phyloP scores from a whole-genome alignment of 92 coral and sea anemone species.

The Porites lobata region DNA sequence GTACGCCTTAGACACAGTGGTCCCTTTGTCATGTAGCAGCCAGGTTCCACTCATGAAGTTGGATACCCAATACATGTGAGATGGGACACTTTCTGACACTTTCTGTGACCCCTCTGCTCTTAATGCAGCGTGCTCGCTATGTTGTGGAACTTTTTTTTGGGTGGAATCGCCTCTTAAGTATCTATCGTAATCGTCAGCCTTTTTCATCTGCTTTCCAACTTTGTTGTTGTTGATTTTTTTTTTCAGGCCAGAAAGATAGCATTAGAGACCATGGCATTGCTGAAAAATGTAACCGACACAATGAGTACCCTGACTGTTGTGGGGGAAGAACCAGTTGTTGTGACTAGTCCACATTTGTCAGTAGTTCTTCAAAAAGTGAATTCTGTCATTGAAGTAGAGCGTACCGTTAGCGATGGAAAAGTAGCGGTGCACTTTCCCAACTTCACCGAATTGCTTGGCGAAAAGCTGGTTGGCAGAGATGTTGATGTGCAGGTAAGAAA shows the following conservation, averaged over 20 bases:
- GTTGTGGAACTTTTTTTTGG: too few species aligned
- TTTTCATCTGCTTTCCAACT: too few species aligned
- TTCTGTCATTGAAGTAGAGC: constrained; percentile 11
- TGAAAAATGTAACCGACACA: constrained; percentile 3
- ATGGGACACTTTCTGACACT: too few species aligned
- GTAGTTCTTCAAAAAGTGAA: constrained; percentile 15
- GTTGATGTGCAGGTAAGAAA: constrained; percentile 27
- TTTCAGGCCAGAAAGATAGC: constrained; percentile 6
- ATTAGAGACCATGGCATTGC: constrained; percentile 9
- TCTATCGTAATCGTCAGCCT: too few species aligned
- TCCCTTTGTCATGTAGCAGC: too few species aligned
- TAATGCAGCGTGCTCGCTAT: too few species aligned
- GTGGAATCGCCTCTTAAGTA: too few species aligned
- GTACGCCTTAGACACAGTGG: too few species aligned
- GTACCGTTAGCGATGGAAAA: constrained; percentile 21
- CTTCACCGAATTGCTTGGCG: constrained; percentile 25
- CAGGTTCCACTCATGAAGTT: too few species aligned
- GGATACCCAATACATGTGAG: too few species aligned
- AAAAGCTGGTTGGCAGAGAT: background rate
- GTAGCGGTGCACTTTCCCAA: constrained; percentile 37
- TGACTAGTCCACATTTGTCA: constrained; percentile 30
- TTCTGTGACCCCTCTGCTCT: too few species aligned
- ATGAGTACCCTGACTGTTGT: constrained; percentile 15
- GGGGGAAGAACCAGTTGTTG: constrained; percentile 25
- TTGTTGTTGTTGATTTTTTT: background rate